Evolutionary conservation across 2,113 vertebrate genomes (phyloP).

Genomic region (Anarrhichthys ocellatus): DNA sequence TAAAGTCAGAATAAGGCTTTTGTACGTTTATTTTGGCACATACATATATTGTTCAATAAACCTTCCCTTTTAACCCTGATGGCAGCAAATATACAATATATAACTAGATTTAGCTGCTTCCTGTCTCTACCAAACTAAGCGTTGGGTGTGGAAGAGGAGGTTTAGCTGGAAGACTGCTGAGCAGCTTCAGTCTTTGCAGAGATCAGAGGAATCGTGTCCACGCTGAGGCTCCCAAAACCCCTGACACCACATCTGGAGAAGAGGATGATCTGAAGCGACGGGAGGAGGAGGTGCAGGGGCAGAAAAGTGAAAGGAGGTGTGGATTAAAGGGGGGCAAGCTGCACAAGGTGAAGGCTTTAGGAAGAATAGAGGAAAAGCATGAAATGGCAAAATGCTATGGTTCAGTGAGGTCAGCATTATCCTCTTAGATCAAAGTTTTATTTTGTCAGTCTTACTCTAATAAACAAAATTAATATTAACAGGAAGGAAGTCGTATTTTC

Average conservation of each 20-base stretch:
- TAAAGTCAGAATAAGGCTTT: no score
- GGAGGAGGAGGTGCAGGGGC: constrained; percentile 17
- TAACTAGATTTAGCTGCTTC: not conserved
- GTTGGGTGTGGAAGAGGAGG: not conserved
- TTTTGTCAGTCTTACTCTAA: not conserved
- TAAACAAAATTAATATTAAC: not conserved
- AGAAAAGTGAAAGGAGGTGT: constrained; percentile 15
- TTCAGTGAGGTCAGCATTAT: constrained; percentile 25
- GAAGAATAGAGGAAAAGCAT: not conserved
- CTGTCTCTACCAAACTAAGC: not conserved
- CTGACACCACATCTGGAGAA: constrained; percentile 37
- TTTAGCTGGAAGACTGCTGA: not conserved
- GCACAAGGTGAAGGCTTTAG: constrained; percentile 26
- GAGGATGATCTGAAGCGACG: constrained; percentile 37
- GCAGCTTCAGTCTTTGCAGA: constrained; percentile 49
- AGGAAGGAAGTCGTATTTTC: not conserved
- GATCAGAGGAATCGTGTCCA: constrained; percentile 61
- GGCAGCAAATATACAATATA: no score
- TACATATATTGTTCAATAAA: no score
- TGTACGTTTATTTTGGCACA: no score
- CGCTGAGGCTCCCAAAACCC: constrained; percentile 28
- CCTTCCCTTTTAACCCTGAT: no score
- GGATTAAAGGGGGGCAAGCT: constrained; percentile 36
- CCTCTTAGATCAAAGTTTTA: not conserved
- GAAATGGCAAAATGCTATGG: constrained; percentile 3